Conservation (phyloP, 1,140 invertebrate genomes). For the Platyscapa corneri region DNA sequence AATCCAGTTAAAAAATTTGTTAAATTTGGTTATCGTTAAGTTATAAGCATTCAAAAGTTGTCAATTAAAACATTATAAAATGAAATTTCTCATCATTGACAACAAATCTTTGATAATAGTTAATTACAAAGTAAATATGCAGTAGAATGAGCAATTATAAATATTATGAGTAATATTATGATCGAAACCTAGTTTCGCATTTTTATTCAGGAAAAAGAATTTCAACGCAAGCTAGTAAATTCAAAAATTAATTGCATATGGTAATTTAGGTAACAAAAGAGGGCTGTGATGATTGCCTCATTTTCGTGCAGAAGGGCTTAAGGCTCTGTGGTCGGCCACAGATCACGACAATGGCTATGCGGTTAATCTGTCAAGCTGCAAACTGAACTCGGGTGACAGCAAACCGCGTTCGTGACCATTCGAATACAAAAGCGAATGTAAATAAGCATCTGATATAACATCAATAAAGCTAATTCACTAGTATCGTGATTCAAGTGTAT, state of each 20-base stretch:
- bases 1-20: too few relatives aligned
- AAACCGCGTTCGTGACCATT: not conserved
- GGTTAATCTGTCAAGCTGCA: not conserved
- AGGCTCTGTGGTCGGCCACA: not conserved
- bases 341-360: not conserved
- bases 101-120: too few relatives aligned
- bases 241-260: not conserved
- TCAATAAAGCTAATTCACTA: slow-evolving; percentile 3
- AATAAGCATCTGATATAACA: slow-evolving; percentile 3
- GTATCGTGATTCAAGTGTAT: not conserved
- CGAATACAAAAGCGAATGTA: not conserved
- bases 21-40: too few relatives aligned
- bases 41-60: too few relatives aligned
- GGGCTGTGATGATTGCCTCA: not conserved
- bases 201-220: too few relatives aligned
- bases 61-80: too few relatives aligned
- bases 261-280: not conserved
- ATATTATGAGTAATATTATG: too few relatives aligned
- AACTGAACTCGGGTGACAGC: not conserved
- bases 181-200: too few relatives aligned
- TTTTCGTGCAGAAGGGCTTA: not conserved
- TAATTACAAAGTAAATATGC: too few relatives aligned
- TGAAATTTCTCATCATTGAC: too few relatives aligned
- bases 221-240: too few relatives aligned
- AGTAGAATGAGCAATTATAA: too few relatives aligned